Conservation (phyloP, 1,140 invertebrate species). For the Panulirus ornatus region DNA sequence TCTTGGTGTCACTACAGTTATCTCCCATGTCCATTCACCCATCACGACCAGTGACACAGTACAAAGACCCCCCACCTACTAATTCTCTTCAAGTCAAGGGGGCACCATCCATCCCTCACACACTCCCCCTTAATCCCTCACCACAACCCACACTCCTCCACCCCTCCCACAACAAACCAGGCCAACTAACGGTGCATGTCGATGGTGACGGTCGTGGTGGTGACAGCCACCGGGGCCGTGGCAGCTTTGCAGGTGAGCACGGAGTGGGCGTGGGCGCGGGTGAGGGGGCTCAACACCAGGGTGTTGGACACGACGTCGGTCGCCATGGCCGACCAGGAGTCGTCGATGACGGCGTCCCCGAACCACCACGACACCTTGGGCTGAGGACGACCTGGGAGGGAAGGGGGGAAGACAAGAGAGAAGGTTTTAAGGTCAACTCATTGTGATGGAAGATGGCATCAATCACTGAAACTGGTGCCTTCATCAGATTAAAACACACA, state of each 20-base stretch:
- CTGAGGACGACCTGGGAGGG: slow-evolving; percentile 84
- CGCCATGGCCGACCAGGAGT: slow-evolving; percentile 55
- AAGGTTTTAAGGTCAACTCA: no score
- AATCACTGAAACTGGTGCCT: no score
- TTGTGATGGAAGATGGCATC: no score
- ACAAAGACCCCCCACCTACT: background rate
- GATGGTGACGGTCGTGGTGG: slow-evolving; percentile 72
- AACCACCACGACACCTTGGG: slow-evolving; percentile 87
- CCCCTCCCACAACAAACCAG: no score
- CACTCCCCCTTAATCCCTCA: background rate
- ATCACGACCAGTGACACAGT: no score
- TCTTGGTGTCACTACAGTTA: no score
- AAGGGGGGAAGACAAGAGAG: background rate
- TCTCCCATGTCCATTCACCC: no score
- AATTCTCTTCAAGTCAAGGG: background rate
- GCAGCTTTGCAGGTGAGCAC: slow-evolving; percentile 72
- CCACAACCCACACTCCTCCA: no score
- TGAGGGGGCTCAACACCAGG: slow-evolving; percentile 71
- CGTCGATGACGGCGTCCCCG: slow-evolving; percentile 71
- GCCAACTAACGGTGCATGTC: slow-evolving; percentile 74
- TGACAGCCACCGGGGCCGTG: slow-evolving; percentile 68
- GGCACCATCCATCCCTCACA: background rate
- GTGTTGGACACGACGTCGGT: slow-evolving; percentile 63
- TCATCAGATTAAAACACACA: no score
- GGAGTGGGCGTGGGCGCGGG: slow-evolving; percentile 72